Evolutionary conservation across 2,797 vertebrate species (phyloP), one percentile per base, ranked within the genome.

Genomic region (Graptemys geographica): DNA sequence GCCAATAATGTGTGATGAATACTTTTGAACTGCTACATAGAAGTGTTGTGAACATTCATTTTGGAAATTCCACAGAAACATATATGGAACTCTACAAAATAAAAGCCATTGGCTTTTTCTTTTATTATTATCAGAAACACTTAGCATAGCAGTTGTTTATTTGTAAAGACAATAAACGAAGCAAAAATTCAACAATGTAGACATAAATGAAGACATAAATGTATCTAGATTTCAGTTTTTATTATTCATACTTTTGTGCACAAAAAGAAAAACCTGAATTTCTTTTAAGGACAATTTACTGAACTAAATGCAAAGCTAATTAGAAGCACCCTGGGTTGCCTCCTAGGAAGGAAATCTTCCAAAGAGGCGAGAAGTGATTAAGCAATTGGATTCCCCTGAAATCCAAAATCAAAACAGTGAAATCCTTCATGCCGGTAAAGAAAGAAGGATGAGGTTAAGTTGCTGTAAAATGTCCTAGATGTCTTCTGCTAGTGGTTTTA

Each of bases 341-440:
- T 97, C 88, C 83, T 92, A 92, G 84, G 90, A 97, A 97, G 85
- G 88, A 97, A 96, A 97, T 95, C 95, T 96, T 96, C 87, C 94
- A 88, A 92, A 94, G 83, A 98, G 91, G 97, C 98, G 97, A 97
- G 97, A 98, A 98, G 89, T 98, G 97, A 97, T 98, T 98, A 98
- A 97, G 93, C 94, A 93, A 92, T 96, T 97, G 96, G 95, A 92
- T 96, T 94, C 93, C 94, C 94, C 53, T 91, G 83, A 97, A 98
- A 98, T 97, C 95, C 91, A 96, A 96, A 98, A 97, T 72, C 69
- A 98, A 98, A 98, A 98, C 97, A 98, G 51, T 74, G 49, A 92
- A 97, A 97, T 95, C 62, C 86, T 96, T 94, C 79, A 95, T 92
- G 88, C 87, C 83, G 88, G 88, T 91, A 92, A 96, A 92, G 69